Evolutionary conservation across 2,888 invertebrate genomes (phyloP), one percentile per base, ranked within the genome.

Genomic region (Drosophila sordidula): DNA sequence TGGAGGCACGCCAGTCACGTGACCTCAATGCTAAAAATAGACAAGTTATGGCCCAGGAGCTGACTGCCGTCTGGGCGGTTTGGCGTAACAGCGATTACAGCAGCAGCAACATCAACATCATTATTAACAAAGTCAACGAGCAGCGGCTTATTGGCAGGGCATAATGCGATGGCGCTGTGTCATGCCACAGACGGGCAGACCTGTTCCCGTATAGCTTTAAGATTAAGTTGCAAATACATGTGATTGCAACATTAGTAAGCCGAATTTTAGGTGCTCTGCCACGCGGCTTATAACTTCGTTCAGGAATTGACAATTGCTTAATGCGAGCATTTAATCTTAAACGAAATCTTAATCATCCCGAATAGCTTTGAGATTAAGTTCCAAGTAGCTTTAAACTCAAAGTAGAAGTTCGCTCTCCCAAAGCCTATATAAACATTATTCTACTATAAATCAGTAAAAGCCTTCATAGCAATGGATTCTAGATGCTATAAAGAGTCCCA

Each of bases 101-200:
- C 68, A 63, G 42, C 42, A 59, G 26, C 44, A 64, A 51, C 57
- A 65, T 50, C 61, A 63, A 83, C 81, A 82, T 82, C 88, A 82
- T 82, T 87, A 82, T 82, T 88, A 82, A 75, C 87, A 64, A 74
- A 81, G 88, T 85, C 86, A 81, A 85, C 81, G 75, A 81, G 67
- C 72, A 46, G 38, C 58, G 47, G 66, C 78, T 80, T 72, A 77
- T 71, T 73, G 77, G 75, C 82, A 75, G 80, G 62, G 62, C 76
- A 76, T 79, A 65, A 79, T 79, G 80, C 75, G 75, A 75, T 75
- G 75, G 22, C 58, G 85, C 78, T 68, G 76, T 63, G 80, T 80
- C 76, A 80, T 76, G 65, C 2, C 41, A 49, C 25, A n/a, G 14
- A 11, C 4, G 4, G 29, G 14, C 29, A 32, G 39, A 45, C 47